These are phyloP conservation scores for Scartelaos histophorus DNA, from an alignment of 2,113 vertebrate genomes.

Conservation along the genomic window DNA sequence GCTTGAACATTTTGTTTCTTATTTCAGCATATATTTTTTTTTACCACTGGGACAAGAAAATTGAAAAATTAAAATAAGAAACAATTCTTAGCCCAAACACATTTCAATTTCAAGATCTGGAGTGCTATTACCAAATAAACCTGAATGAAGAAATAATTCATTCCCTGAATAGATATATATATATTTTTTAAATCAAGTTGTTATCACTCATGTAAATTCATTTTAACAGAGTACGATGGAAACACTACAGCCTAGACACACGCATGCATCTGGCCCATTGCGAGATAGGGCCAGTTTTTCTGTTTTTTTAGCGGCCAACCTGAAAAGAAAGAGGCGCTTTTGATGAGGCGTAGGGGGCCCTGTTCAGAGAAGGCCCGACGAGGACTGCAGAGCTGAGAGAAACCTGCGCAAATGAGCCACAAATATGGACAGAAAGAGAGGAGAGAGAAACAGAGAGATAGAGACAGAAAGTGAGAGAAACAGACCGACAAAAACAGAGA, in stretches of 20 bases:
- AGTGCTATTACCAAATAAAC: no score
- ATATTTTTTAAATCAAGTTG: background rate
- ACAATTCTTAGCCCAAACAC: no score
- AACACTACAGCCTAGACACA: constrained; percentile 33
- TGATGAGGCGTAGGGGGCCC: constrained; percentile 99
- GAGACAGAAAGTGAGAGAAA: background rate
- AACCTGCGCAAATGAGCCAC: constrained; percentile 92
- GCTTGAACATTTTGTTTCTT: background rate
- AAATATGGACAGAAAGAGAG: constrained; percentile 70
- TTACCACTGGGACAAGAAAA: background rate
- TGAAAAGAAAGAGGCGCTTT: constrained; percentile 99
- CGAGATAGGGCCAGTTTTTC: constrained; percentile 60
- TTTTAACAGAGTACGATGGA: background rate
- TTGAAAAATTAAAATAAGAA: no score
- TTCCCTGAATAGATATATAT: no score
- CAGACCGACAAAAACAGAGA: background rate
- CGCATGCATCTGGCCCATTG: constrained; percentile 55
- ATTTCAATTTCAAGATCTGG: no score
- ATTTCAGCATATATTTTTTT: background rate
- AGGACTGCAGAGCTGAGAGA: constrained; percentile 99
- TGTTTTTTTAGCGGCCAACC: constrained; percentile 83
- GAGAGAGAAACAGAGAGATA: background rate
- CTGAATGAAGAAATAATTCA: no score
- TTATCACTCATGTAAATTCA: background rate
- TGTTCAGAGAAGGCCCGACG: constrained; percentile 99